A percentile compares a stretch with the other conserved stretches of the same genome.
Conservation (phyloP, 2,888 invertebrate species). For the Coronaproctus castanopsis region DNA sequence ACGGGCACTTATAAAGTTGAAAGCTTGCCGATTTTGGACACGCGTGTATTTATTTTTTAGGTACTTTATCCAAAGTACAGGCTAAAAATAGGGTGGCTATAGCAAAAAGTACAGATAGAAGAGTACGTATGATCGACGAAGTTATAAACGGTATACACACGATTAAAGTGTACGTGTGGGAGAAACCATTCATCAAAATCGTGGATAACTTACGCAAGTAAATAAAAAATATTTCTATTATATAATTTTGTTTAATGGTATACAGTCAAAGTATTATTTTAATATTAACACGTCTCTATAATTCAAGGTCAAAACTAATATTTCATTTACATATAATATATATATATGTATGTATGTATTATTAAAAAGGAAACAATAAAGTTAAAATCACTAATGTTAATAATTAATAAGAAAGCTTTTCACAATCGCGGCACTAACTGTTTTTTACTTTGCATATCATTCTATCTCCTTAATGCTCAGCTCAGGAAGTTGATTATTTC, state of each 20-base stretch:
- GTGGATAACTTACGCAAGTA: constrained; percentile 46
- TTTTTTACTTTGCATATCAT: too few species aligned
- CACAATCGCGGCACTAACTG: too few species aligned
- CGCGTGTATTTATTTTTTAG: too few species aligned
- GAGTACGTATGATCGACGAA: constrained; percentile 86
- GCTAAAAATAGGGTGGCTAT: constrained; percentile 1
- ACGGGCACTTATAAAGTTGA: too few species aligned
- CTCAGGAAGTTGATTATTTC: too few species aligned
- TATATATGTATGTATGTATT: too few species aligned
- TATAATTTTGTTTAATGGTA: background rate
- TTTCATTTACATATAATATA: too few species aligned
- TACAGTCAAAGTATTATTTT: background rate
- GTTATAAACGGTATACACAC: constrained; percentile 81
- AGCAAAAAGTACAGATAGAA: constrained; percentile 19
- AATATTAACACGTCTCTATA: background rate
- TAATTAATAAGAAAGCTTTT: too few species aligned
- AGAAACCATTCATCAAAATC: constrained; percentile 49
- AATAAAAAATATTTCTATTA: constrained; percentile 3
- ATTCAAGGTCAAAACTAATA: background rate
- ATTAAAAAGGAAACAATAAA: too few species aligned
- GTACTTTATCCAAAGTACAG: constrained; percentile 5
- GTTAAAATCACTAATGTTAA: too few species aligned
- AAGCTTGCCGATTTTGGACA: too few species aligned
- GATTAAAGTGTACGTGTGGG: constrained; percentile 76
- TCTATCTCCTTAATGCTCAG: too few species aligned